Evolutionary conservation across 2,888 invertebrate species (phyloP), one percentile per base, ranked within the genome.

Genomic region (Empis stercorea): DNA sequence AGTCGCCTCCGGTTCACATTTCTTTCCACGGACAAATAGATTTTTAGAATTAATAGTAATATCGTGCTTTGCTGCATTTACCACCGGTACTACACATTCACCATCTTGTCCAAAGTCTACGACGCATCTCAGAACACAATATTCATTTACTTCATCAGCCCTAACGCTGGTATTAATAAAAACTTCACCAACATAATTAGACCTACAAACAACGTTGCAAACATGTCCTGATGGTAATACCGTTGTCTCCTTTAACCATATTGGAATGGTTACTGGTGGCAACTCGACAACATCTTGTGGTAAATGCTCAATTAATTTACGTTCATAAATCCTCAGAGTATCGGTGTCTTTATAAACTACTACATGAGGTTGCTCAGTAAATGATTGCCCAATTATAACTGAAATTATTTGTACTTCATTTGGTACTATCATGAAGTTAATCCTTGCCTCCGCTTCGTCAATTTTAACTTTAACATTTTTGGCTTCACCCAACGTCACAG

Each of bases 371-470:
- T 39, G 34, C 30, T 48, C 52, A 1, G 47, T 49, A 13, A 46
- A 50, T 2, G 44, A 45, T 30, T 47, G 16, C 6, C 50, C 48
- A 10, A 50, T 32, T 14, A 50, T 38, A 10, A 48, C 38, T 43
- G 50, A 47, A 2, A 48, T 44, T 14, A 46, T 20, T 39, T 52
- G 52, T 2, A 37, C 15, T 16, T 47, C 44, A 23, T 48, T 40
- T 13, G 40, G 34, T 1, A 50, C 50, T 9, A 52, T 32, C 13
- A 50, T 23, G 1, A 42, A 10, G 7, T 50, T 46, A 9, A 47
- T 27, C 16, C 32, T 15, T 30, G 47, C 48, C 32, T 43, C 34
- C 6, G 41, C 45, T 10, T 46, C 30, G 15, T 50, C 50, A 14
- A 52, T 5, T 45, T n/a, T n/a, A n/a, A n/a, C 7, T 39, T 27